phyloP scores from a whole-genome alignment of 2,888 invertebrate genomes.

The Enoplolaimus lenunculus region DNA sequence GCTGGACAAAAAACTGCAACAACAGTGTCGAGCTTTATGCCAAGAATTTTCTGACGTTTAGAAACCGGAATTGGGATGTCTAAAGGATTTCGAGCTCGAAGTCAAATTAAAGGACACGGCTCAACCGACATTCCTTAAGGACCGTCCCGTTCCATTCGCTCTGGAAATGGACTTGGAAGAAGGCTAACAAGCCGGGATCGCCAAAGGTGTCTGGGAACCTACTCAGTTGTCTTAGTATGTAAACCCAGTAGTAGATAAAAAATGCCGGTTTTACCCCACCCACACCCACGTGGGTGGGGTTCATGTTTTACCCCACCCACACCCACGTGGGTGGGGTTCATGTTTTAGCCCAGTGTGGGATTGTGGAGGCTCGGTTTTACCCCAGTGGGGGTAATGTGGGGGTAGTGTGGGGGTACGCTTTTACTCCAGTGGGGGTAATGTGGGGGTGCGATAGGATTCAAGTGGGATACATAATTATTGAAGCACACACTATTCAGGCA shows the following conservation, averaged over 20 bases:
- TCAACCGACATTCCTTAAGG: neutral
- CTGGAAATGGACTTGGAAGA: neutral
- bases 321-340: no score
- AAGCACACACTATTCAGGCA: no score
- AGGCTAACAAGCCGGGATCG: neutral
- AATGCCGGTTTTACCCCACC: no score
- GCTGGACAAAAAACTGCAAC: neutral
- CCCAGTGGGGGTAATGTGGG: no score
- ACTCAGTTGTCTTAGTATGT: neutral
- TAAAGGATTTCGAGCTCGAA: neutral
- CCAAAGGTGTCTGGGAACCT: slow-evolving; percentile 1
- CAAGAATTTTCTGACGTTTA: neutral
- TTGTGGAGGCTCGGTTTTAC: no score
- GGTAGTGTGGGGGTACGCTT: no score
- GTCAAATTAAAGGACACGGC: neutral
- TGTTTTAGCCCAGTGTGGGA: no score
- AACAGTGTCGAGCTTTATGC: neutral
- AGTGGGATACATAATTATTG: no score
- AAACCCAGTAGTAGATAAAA: neutral
- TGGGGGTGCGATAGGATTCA: no score
- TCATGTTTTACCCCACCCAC: no score
- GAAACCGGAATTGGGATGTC: neutral
- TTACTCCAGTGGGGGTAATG: no score
- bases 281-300: no score
- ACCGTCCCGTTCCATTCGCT: neutral